These are phyloP conservation scores for Pantala flavescens DNA, from an alignment of 1,140 invertebrate genomes.

Conservation along the genomic window DNA sequence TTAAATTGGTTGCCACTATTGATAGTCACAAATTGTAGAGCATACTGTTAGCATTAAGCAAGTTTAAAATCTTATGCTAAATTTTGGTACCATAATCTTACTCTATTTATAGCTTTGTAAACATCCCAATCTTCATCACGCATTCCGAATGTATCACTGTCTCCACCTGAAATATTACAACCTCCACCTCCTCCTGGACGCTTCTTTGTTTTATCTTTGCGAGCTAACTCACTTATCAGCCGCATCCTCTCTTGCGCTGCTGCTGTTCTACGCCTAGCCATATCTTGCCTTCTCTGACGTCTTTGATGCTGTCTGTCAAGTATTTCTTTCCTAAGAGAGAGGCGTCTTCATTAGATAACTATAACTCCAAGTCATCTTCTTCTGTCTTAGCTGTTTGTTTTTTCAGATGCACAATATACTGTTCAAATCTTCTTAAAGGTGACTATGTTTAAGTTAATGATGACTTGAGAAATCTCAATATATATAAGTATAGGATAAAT, in stretches of 20 bases:
- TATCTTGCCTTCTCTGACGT: constrained; percentile 70
- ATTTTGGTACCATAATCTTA: constrained; percentile 34
- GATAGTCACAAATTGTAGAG: too few species aligned
- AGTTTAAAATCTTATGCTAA: too few species aligned
- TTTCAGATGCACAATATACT: too few species aligned
- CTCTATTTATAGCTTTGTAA: constrained; percentile 80
- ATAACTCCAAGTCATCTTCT: too few species aligned
- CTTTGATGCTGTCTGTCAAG: constrained; percentile 55
- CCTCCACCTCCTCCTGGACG: neutral
- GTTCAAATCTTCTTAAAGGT: too few species aligned
- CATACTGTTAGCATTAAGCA: too few species aligned
- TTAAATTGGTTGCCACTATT: too few species aligned
- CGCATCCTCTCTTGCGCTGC: constrained; percentile 89
- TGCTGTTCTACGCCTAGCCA: constrained; percentile 76
- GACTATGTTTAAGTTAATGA: too few species aligned
- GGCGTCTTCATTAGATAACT: neutral
- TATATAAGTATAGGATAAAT: too few species aligned
- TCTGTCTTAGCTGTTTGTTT: too few species aligned
- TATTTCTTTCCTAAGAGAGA: constrained; percentile 43
- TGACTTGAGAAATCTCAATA: too few species aligned
- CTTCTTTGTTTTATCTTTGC: constrained; percentile 50
- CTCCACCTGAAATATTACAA: constrained; percentile 37
- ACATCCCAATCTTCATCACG: constrained; percentile 93
- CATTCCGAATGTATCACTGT: constrained; percentile 82
- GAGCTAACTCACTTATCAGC: constrained; percentile 79